Evolutionary conservation across 2,797 vertebrate species (phyloP).

Genomic region (Enteromius fasciolatus): DNA sequence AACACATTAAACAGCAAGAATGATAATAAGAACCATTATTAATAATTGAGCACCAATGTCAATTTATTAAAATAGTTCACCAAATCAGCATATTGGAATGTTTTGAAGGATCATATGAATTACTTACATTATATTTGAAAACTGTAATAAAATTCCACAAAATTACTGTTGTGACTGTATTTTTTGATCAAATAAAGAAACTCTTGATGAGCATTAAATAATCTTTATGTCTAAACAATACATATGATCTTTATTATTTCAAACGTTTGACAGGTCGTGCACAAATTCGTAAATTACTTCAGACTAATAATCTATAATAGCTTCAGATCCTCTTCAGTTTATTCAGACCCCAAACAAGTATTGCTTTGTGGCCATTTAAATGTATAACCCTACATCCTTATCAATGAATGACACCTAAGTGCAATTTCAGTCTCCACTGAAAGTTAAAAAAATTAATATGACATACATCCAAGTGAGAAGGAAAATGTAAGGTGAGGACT

Average conservation of each 20-base stretch:
- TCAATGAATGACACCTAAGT: background rate
- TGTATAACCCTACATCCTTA: background rate
- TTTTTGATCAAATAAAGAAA: background rate
- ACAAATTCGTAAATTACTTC: background rate
- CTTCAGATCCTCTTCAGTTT: background rate
- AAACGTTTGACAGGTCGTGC: background rate
- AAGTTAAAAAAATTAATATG: background rate
- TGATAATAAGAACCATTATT: background rate
- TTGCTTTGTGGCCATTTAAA: background rate
- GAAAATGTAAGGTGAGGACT: too few relatives aligned
- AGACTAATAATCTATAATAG: background rate
- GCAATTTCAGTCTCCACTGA: background rate
- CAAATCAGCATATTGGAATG: background rate
- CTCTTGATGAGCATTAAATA: background rate
- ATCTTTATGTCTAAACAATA: too few relatives aligned
- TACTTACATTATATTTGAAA: background rate
- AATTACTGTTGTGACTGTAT: background rate
- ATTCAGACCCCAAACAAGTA: background rate
- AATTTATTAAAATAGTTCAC: background rate
- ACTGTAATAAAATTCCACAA: background rate
- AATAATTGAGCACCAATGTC: background rate
- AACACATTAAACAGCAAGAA: background rate
- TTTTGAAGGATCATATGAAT: background rate
- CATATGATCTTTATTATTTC: background rate
- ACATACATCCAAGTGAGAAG: too few relatives aligned